Percentiles rank a stretch among this genome's conserved stretches.
Evolutionary conservation across 2,113 vertebrate genomes (phyloP).

Genomic region (Chascanopsetta lugubris): DNA sequence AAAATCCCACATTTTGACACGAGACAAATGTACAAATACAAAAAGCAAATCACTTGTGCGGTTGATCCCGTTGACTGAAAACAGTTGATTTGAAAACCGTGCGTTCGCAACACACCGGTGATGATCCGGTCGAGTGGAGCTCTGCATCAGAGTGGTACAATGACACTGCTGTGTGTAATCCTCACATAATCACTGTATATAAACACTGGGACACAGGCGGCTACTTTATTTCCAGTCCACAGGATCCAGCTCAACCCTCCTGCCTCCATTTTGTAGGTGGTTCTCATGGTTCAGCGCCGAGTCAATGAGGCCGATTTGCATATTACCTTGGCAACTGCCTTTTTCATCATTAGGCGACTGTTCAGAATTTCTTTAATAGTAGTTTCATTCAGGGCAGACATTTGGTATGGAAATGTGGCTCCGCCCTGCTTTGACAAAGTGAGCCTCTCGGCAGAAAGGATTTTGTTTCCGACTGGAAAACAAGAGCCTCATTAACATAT

Average conservation of each 20-base stretch:
- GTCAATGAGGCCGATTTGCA: conserved; percentile 73
- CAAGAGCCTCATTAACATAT: conserved; percentile 72
- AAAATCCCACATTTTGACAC: too few relatives aligned
- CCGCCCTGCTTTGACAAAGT: conserved; percentile 71
- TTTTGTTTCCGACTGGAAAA: conserved; percentile 70
- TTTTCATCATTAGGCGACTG: conserved; percentile 73
- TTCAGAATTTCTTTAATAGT: conserved; percentile 72
- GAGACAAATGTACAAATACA: too few relatives aligned
- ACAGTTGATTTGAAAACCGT: too few relatives aligned
- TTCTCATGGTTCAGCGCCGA: conserved; percentile 65
- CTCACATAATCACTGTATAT: background rate
- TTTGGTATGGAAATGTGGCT: conserved; percentile 79
- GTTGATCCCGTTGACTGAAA: too few relatives aligned
- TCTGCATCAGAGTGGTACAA: too few relatives aligned
- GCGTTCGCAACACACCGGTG: too few relatives aligned
- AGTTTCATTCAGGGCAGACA: conserved; percentile 71
- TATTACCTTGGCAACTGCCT: conserved; percentile 77
- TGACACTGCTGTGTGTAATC: too few relatives aligned
- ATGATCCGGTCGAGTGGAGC: too few relatives aligned
- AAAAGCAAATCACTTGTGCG: too few relatives aligned
- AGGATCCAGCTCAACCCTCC: conserved; percentile 31
- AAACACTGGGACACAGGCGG: background rate
- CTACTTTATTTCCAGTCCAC: conserved; percentile 21
- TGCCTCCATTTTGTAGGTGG: conserved; percentile 49
- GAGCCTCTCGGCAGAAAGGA: conserved; percentile 70